Conservation (phyloP, 1,140 invertebrate species). For the Trypoxylus dichotomus region DNA sequence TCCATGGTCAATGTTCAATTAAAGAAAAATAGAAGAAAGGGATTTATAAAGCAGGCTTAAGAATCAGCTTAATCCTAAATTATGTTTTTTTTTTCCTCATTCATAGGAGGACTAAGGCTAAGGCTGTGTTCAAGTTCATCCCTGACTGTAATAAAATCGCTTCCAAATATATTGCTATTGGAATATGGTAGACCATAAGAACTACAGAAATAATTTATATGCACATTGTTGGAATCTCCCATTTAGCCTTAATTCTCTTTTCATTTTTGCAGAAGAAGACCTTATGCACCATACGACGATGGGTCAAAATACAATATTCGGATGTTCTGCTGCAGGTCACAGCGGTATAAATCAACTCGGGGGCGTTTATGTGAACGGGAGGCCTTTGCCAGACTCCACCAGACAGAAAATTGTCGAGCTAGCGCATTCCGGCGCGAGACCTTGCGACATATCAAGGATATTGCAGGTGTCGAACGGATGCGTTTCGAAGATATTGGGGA, state of each 20-base stretch:
- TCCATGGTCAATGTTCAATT: too few relatives aligned
- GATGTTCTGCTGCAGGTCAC: constrained; percentile 70
- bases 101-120: background rate
- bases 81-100: background rate
- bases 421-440: constrained; percentile 88
- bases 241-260: constrained; percentile 8
- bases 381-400: constrained; percentile 93
- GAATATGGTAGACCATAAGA: background rate
- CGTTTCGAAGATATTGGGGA: constrained; percentile 84
- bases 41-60: too few relatives aligned
- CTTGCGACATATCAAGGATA: constrained; percentile 93
- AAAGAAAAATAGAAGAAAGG: too few relatives aligned
- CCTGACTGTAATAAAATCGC: background rate
- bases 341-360: constrained; percentile 98
- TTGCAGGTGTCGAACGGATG: constrained; percentile 91
- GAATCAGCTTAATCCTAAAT: too few relatives aligned
- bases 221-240: background rate
- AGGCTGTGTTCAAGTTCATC: background rate
- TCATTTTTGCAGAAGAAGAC: constrained; percentile 51
- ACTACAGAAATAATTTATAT: background rate
- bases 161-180: background rate
- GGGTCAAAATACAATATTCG: constrained; percentile 52
- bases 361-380: constrained; percentile 95
- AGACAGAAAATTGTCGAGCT: constrained; percentile 94
- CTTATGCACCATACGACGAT: constrained; percentile 53